Conservation (phyloP, 2,797 vertebrate genomes). For the Alca torda region DNA sequence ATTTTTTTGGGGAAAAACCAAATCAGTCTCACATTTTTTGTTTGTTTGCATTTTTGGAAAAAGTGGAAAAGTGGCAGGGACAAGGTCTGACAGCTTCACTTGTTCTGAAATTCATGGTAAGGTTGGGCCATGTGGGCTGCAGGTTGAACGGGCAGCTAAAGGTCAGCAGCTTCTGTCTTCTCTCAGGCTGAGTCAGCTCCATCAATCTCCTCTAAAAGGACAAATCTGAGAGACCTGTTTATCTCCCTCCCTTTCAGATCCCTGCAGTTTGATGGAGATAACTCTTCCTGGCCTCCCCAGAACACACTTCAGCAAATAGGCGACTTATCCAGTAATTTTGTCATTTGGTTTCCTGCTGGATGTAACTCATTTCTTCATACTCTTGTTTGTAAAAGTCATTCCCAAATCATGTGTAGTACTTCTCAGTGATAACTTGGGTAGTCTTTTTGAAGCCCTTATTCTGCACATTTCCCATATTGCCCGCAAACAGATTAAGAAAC, state of each 20-base stretch:
- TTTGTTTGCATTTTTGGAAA: background rate
- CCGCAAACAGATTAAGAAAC: background rate
- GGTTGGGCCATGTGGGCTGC: background rate
- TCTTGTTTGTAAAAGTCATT: background rate
- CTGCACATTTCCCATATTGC: background rate
- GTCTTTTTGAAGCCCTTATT: background rate
- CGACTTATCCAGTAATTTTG: slow-evolving; percentile 75
- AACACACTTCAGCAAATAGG: slow-evolving; percentile 87
- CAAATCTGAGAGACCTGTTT: slow-evolving; percentile 84
- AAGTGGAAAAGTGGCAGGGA: background rate
- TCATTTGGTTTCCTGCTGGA: background rate
- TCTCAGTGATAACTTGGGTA: background rate
- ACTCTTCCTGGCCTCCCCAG: slow-evolving; percentile 84
- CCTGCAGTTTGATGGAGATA: slow-evolving; percentile 88
- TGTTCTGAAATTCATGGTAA: background rate
- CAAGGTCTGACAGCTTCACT: background rate
- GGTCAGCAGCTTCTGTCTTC: background rate
- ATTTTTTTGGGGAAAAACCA: too few relatives aligned
- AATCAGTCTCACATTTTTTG: background rate
- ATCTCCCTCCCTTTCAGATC: slow-evolving; percentile 86
- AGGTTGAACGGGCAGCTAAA: background rate
- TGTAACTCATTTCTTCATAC: background rate
- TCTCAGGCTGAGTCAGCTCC: background rate
- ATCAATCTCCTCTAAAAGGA: background rate
- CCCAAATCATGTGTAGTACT: background rate